These are phyloP conservation scores for Macrosiphum euphorbiae DNA, from an alignment of 2,888 invertebrate species.

Conservation along the genomic window DNA sequence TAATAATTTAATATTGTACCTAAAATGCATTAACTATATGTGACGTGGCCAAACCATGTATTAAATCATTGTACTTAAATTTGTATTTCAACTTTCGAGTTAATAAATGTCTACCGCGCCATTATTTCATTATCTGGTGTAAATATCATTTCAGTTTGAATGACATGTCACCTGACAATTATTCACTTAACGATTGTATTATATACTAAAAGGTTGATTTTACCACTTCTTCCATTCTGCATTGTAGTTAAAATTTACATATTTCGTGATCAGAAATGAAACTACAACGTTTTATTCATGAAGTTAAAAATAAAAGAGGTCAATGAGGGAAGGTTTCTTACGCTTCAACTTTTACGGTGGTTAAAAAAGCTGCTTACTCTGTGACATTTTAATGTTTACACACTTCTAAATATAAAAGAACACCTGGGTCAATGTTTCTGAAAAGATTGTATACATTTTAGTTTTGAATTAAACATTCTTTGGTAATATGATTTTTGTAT, in stretches of 20 bases:
- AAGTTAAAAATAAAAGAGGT: neutral
- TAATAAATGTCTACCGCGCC: conserved; percentile 19
- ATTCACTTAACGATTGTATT: conserved; percentile 44
- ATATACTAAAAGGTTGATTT: conserved; percentile 21
- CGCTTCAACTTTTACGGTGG: neutral
- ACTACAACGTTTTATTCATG: conserved; percentile 25
- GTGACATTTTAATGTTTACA: conserved; percentile 27
- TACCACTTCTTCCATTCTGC: neutral
- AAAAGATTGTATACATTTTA: neutral
- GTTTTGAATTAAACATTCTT: neutral
- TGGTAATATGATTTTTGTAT: neutral
- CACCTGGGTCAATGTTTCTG: neutral
- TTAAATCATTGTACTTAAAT: conserved; percentile 11
- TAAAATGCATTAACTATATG: neutral
- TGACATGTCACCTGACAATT: conserved; percentile 50
- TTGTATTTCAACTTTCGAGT: neutral
- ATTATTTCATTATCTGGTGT: conserved; percentile 19
- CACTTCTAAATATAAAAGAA: neutral
- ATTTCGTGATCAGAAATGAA: conserved; percentile 35
- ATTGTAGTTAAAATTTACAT: conserved; percentile 48
- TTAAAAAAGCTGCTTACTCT: conserved; percentile 7
- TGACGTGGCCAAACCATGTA: neutral
- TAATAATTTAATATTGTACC: neutral
- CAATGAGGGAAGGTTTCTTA: neutral
- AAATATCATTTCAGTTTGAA: conserved; percentile 42